Evolutionary conservation across 2,888 invertebrate species (phyloP), one percentile per base, ranked within the genome.

Genomic region (Sepioteuthis lessoniana): DNA sequence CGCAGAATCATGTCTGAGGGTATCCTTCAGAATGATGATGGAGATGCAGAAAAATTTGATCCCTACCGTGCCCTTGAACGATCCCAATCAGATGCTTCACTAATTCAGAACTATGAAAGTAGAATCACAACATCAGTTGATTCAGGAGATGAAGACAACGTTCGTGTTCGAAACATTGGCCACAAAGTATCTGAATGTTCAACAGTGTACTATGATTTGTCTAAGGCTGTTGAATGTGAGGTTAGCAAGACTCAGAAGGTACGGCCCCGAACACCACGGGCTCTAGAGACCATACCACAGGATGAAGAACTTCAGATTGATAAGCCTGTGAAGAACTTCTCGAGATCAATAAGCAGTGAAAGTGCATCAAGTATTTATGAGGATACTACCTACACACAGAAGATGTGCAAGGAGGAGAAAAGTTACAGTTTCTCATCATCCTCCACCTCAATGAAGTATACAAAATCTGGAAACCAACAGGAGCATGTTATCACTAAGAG

Each of bases 131-230:
- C 93, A 35, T 60, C 93, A 38, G 90, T 93, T 28, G 60, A 90
- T 35, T 55, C 91, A 8, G 46, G 55, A n/a, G 94, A 94, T 47
- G 94, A 94, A n/a, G 94, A 93, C 35, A 50, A 47, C 13, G 60
- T 93, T 21, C 93, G 93, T 35, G 60, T 50, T 35, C 47, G 93
- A 19, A 93, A 93, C 55, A 31, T 93, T 47, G 94, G 94, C 35
- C 95, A 95, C 46, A 96, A 96, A 90, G 96, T 97, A 21, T 97
- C 97, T 0, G 97, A 97, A 94, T 96, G 96, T 94, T 96, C 97
- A 1, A 96, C 96, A 91, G 97, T 97, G 21, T 97, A 97, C 95
- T 96, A 96, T 95, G 97, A 97, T 94, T 95, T 97, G n/a, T 97
- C 97, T 0, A 96, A 96, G 93, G 96, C 96, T 35, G 93, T 93